Evolutionary conservation across 2,797 vertebrate species (phyloP).

Genomic region (Simalia tracyae): DNA sequence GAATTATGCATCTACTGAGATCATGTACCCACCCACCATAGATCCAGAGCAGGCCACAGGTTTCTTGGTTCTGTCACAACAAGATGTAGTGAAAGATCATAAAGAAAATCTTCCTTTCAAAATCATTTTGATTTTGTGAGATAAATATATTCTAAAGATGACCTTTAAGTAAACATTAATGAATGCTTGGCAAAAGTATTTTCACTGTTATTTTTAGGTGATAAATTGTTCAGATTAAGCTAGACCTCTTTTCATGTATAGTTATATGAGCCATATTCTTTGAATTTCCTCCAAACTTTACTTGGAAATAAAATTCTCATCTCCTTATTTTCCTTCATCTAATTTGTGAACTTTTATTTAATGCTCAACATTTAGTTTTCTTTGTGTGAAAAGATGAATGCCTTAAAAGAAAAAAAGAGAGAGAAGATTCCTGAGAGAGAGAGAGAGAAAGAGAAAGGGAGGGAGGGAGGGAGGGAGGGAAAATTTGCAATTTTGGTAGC

Average conservation of each 20-base stretch:
- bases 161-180: slow-evolving; percentile 1
- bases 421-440: not conserved
- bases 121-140: not conserved
- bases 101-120: not conserved
- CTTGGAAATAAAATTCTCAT: not conserved
- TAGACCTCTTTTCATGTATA: not conserved
- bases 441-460: not conserved
- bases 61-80: not conserved
- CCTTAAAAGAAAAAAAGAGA: not conserved
- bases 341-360: not conserved
- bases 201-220: not conserved
- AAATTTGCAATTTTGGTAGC: not conserved
- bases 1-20: not conserved
- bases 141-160: not conserved
- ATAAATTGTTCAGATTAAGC: slow-evolving; percentile 4
- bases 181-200: not conserved
- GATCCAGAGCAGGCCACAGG: not conserved
- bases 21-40: not conserved
- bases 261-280: not conserved
- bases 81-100: not conserved
- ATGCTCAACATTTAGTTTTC: not conserved
- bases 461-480: not conserved
- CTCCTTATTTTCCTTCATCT: not conserved
- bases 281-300: not conserved
- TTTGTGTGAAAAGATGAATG: not conserved